Base-by-base conservation (phyloP, 2,797 vertebrate species). In the Thaleichthys pacificus region DNA sequence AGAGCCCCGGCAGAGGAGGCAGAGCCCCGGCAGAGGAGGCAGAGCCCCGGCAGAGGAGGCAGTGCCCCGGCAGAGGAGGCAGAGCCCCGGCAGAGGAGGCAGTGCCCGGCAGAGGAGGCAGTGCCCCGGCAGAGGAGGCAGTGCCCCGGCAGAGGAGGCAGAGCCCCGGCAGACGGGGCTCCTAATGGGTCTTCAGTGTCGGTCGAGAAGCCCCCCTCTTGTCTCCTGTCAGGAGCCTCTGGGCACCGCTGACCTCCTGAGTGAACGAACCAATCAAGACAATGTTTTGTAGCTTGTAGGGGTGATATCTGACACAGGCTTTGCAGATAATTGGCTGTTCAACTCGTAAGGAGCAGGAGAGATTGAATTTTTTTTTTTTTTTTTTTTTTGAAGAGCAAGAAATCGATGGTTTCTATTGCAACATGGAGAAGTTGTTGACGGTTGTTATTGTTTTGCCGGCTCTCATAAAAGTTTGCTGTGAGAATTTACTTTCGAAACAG, bases 131-230 rank as follows among this genome's bases (percentile, higher is more conserved):
- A 4, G 49, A 54, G 12, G 2, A 54, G 14, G 19, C 51, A 17
- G 12, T 17, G 14, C 30, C 30, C 30, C 3, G 2, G 30, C 2
- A 4, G 49, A 54, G 12, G 2, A 54, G 14, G 19, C 51, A 17
- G 12, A 2, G 14, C 30, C 30, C 30, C 3, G 3, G 30, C 3
- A 5, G 30, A 4, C 30, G 30, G 30, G 70, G 38, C 71, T 81
- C 71, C 77, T 87, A 80, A 84, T 80, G 77, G 70, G 74, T 72
- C 68, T 82, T 67, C 71, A 66, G 77, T 84, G 68, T 32, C 2
- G 28, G 8, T 21, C 78, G 61, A 70, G n/a, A 70, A 66, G 71
- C 57, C 77, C 75, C 79, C 74, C 78, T 84, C 57, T 35, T 64
- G 76, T 75, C 70, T 65, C 51, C 51, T 60, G 5, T 22, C 15